phyloP scores from a whole-genome alignment of 2,888 invertebrate species.

The Schizotus pectinicornis region DNA sequence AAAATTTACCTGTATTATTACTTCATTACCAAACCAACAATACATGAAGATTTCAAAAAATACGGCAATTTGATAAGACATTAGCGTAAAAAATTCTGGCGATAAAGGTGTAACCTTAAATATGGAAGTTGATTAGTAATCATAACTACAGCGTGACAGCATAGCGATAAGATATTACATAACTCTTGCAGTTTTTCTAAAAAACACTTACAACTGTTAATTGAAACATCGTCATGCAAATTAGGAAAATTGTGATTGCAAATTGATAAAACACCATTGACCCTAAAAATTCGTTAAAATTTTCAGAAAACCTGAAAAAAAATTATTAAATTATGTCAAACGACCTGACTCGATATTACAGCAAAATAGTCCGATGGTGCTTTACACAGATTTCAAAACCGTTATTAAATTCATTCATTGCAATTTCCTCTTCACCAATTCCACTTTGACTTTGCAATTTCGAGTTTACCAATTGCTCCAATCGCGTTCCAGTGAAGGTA shows the following conservation, averaged over 20 bases:
- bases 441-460: neutral
- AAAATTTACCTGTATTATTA: no score
- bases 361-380: neutral
- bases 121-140: no score
- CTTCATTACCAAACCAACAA: no score
- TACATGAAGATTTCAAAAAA: no score
- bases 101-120: no score
- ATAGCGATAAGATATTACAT: neutral
- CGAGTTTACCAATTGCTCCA: neutral
- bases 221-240: slow-evolving; percentile 7
- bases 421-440: neutral
- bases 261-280: slow-evolving; percentile 1
- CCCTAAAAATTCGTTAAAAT: neutral
- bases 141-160: no score
- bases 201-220: neutral
- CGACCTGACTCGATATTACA: neutral
- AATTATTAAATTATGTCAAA: neutral
- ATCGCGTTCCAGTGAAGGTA: neutral
- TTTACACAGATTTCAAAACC: neutral
- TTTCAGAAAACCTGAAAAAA: neutral
- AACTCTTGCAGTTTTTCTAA: neutral
- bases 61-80: no score
- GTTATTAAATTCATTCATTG: neutral
- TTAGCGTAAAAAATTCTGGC: no score
- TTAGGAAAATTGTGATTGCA: neutral